Conservation (phyloP, 2,797 vertebrate species). For the Acanthis flammea region DNA sequence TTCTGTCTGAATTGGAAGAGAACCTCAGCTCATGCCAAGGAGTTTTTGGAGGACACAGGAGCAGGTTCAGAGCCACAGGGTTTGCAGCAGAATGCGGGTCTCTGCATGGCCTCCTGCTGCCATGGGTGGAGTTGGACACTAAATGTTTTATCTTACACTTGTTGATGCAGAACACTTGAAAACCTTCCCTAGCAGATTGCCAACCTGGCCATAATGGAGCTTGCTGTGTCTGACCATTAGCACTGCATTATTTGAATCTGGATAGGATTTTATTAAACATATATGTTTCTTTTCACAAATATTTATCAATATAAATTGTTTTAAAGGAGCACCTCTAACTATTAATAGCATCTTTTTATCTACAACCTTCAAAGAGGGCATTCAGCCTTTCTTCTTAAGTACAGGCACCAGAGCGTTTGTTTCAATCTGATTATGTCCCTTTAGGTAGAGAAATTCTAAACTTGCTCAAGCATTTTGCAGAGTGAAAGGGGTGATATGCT, state of each 20-base stretch:
- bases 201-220: neutral
- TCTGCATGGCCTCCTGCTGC: neutral
- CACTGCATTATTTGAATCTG: neutral
- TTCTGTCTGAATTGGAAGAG: neutral
- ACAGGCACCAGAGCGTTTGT: neutral
- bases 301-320: neutral
- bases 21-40: neutral
- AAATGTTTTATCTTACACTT: neutral
- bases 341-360: neutral
- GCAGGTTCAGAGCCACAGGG: neutral
- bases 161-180: neutral
- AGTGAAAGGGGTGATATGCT: neutral
- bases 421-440: neutral
- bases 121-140: neutral
- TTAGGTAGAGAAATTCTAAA: conserved; percentile 3
- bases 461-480: neutral
- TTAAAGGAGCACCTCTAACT: neutral
- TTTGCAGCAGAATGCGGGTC: neutral
- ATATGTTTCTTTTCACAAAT: neutral
- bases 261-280: neutral
- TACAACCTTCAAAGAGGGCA: neutral
- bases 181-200: neutral
- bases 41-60: neutral
- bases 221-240: neutral
- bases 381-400: neutral